Percentiles rank a stretch among this genome's conserved stretches.
Conservation (phyloP, 2,888 invertebrate species). For the Spatulosminthurus flaviceps region DNA sequence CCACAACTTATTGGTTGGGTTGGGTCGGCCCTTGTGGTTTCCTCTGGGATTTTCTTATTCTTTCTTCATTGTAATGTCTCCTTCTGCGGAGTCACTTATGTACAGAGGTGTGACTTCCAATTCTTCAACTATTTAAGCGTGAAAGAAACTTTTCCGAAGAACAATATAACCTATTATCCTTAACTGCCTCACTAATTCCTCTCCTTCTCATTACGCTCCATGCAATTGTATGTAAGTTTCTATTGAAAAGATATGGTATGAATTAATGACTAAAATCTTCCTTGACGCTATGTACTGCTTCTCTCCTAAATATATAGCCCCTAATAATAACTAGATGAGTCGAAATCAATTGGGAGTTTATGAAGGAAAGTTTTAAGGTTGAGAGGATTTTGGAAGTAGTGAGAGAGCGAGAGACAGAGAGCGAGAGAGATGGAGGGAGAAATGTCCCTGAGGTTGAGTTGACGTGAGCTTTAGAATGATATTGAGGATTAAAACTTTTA, state of each 20-base stretch:
- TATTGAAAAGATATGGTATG: not conserved
- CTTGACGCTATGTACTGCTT: too few species aligned
- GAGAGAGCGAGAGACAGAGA: not conserved
- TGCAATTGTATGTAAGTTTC: not conserved
- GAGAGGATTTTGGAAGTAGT: too few species aligned
- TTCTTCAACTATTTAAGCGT: conserved; percentile 17
- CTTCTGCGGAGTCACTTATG: conserved; percentile 37
- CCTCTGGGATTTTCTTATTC: conserved; percentile 27
- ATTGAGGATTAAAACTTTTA: conserved; percentile 50
- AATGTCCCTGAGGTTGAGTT: conserved; percentile 32
- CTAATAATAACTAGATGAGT: conserved; percentile 6
- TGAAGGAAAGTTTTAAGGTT: too few species aligned
- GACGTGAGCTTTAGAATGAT: conserved; percentile 48
- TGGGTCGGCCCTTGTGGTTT: conserved; percentile 36
- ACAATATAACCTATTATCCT: conserved; percentile 10
- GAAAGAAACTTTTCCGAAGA: not conserved
- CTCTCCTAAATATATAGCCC: not conserved
- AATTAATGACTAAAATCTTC: too few species aligned
- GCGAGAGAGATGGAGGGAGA: not conserved
- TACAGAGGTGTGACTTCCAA: conserved; percentile 43
- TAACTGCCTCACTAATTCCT: not conserved
- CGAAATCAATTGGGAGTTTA: not conserved
- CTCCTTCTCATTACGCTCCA: not conserved
- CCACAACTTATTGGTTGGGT: conserved; percentile 14
- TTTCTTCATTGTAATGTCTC: too few species aligned